A percentile compares a stretch with the other conserved stretches of the same genome.
Evolutionary conservation across 2,888 invertebrate species (phyloP).

Genomic region (Parasteatoda lunata): DNA sequence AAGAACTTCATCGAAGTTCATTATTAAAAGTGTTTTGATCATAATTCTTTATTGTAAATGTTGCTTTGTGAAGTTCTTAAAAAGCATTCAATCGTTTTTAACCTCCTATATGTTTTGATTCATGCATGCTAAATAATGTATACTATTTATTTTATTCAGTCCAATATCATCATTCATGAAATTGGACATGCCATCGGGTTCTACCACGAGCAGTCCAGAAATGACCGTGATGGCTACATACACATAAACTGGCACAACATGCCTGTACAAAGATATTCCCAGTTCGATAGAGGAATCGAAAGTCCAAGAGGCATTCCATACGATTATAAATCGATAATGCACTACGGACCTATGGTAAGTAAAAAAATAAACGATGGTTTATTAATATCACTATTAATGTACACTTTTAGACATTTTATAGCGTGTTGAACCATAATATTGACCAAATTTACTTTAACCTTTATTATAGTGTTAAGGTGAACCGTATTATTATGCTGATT

Average conservation of each 20-base stretch:
- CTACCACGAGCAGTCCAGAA: slow-evolving; percentile 69
- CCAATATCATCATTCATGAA: slow-evolving; percentile 67
- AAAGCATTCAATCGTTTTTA: too few species aligned
- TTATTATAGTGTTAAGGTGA: too few species aligned
- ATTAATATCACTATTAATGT: neutral
- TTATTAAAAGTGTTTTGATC: too few species aligned
- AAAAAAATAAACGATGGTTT: neutral
- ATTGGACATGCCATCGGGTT: slow-evolving; percentile 70
- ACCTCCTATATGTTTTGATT: too few species aligned
- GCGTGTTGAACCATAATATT: neutral
- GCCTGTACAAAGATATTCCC: slow-evolving; percentile 41
- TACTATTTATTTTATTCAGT: neutral
- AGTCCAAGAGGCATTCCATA: slow-evolving; percentile 66
- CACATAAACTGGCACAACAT: slow-evolving; percentile 69
- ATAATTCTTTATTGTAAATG: too few species aligned
- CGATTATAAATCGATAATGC: slow-evolving; percentile 69
- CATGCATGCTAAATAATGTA: neutral
- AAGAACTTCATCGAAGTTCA: too few species aligned
- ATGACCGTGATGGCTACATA: slow-evolving; percentile 69
- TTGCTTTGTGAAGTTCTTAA: too few species aligned
- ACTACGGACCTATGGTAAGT: slow-evolving; percentile 68
- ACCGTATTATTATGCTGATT: too few species aligned
- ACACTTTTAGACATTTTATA: neutral
- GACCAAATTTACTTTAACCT: too few species aligned
- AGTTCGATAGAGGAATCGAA: slow-evolving; percentile 67